Percentiles rank a stretch among this genome's conserved stretches.
Conservation (phyloP, 2,888 invertebrate species). For the Cephus rjabovi region DNA sequence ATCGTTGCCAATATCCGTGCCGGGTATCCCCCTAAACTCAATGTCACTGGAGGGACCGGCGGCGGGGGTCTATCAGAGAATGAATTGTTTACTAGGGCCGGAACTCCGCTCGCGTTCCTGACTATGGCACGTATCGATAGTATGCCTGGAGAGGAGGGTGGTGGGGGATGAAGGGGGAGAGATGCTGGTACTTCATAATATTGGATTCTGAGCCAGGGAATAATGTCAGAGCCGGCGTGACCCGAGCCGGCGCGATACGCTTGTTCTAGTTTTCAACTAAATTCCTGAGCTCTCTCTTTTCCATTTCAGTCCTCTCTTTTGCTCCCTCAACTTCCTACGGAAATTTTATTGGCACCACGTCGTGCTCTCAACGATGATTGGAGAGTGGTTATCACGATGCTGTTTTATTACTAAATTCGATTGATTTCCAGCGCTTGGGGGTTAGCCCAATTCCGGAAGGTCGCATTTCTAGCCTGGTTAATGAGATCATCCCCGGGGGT, state of each 20-base stretch:
- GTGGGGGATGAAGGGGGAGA: not conserved
- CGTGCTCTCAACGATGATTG: not conserved
- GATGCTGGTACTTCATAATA: conserved; percentile 1
- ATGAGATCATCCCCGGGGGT: not conserved
- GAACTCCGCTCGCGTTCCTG: not conserved
- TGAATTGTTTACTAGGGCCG: not conserved
- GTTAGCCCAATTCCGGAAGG: not conserved
- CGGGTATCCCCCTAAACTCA: not conserved
- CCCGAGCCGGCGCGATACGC: conserved; percentile 1
- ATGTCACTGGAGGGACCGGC: not conserved
- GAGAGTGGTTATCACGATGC: not conserved
- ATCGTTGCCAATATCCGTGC: not conserved
- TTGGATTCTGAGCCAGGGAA: conserved; percentile 4
- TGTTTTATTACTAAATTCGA: not conserved
- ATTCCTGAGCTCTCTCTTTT: not conserved
- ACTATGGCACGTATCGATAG: not conserved
- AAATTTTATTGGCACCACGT: not conserved
- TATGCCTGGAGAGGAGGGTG: not conserved
- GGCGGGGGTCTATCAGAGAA: not conserved
- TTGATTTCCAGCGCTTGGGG: not conserved
- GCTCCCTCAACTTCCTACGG: not conserved
- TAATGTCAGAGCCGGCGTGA: not conserved
- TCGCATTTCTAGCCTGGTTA: not conserved
- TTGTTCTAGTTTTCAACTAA: not conserved
- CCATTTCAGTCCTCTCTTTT: not conserved